Evolutionary conservation across 1,140 invertebrate species (phyloP).

Genomic region (Mercenaria mercenaria): DNA sequence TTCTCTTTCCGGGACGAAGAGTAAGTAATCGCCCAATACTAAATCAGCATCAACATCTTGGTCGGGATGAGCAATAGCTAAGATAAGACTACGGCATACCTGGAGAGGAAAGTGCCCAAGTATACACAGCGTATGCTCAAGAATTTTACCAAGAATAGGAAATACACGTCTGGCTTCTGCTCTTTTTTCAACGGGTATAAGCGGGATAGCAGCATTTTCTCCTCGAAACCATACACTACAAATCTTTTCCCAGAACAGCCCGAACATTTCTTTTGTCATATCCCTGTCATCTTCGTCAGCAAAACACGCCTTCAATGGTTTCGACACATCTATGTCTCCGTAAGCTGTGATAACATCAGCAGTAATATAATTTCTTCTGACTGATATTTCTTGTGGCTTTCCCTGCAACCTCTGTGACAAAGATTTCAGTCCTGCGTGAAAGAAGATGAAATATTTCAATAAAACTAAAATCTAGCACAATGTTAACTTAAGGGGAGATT

Average conservation of each 20-base stretch:
- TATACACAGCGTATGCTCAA: neutral
- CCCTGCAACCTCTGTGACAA: neutral
- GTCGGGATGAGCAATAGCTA: neutral
- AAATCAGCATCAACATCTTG: too few species aligned
- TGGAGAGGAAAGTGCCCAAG: neutral
- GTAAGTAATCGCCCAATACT: neutral
- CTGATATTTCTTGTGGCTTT: neutral
- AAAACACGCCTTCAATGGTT: neutral
- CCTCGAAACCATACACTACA: too few species aligned
- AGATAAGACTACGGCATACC: neutral
- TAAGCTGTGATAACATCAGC: neutral
- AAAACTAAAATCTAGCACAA: too few species aligned
- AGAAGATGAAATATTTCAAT: too few species aligned
- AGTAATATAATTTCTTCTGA: neutral
- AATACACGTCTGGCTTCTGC: neutral
- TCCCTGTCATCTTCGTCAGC: neutral
- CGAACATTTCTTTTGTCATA: neutral
- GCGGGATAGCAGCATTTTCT: too few species aligned
- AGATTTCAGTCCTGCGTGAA: too few species aligned
- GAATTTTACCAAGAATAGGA: too few species aligned
- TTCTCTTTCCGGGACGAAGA: neutral
- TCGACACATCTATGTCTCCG: too few species aligned
- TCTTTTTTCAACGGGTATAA: neutral
- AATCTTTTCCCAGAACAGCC: neutral
- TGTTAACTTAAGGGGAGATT: too few species aligned